These are phyloP conservation scores for Melangyna quadrimaculata DNA, from an alignment of 2,888 invertebrate species.

Conservation along the genomic window DNA sequence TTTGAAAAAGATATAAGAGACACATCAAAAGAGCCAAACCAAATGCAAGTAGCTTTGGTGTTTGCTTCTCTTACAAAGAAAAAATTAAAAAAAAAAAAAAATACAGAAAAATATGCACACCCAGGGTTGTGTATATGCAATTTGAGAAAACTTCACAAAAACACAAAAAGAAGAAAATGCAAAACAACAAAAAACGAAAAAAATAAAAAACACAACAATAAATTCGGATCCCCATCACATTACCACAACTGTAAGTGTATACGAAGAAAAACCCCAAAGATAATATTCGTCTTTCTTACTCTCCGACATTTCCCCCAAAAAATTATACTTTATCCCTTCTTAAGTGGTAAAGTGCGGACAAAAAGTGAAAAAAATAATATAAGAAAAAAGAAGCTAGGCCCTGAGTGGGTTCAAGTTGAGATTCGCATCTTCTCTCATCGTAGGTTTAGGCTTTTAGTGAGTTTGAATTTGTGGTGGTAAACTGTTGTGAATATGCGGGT, in stretches of 20 bases:
- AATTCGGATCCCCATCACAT: constrained; percentile 41
- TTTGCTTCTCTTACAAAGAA: constrained; percentile 54
- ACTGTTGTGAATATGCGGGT: not conserved
- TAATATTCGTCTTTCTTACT: constrained; percentile 45
- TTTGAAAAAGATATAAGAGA: constrained; percentile 76
- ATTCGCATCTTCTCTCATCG: constrained; percentile 60
- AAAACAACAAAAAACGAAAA: constrained; percentile 35
- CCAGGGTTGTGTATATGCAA: constrained; percentile 62
- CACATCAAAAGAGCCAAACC: constrained; percentile 29
- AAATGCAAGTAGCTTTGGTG: constrained; percentile 51
- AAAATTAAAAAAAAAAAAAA: constrained; percentile 14
- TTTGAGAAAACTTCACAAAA: constrained; percentile 47
- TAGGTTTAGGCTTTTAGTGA: not conserved
- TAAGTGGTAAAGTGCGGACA: constrained; percentile 22
- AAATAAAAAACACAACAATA: constrained; percentile 26
- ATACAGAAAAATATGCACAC: constrained; percentile 45
- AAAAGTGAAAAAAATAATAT: not conserved
- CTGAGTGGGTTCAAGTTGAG: constrained; percentile 48
- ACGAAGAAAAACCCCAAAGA: constrained; percentile 28
- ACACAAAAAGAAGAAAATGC: constrained; percentile 39
- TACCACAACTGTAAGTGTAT: not conserved
- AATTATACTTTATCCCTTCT: constrained; percentile 49
- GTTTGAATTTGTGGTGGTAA: constrained; percentile 17
- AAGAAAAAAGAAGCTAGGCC: constrained; percentile 19
- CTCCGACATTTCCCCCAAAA: constrained; percentile 45